Conservation (phyloP, 2,888 invertebrate species). For the Autographa gamma region DNA sequence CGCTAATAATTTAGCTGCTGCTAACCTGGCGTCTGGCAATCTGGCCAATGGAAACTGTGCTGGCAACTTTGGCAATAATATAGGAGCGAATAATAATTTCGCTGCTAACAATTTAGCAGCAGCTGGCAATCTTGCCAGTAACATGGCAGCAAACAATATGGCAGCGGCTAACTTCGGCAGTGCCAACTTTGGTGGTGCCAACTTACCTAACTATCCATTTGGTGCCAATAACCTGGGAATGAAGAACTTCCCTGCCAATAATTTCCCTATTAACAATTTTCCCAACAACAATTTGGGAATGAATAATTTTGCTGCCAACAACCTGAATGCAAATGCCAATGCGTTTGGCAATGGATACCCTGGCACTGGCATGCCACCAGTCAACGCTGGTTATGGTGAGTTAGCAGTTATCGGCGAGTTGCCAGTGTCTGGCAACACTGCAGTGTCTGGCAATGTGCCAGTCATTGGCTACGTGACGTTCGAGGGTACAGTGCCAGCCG, state of each 20-base stretch:
- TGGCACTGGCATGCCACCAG: constrained; percentile 43
- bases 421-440: constrained; percentile 77
- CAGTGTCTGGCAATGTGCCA: constrained; percentile 77
- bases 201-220: not conserved
- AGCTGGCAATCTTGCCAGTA: constrained; percentile 21
- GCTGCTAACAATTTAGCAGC: constrained; percentile 15
- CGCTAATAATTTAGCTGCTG: constrained; percentile 4
- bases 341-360: constrained; percentile 9
- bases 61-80: constrained; percentile 19
- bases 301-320: constrained; percentile 6
- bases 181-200: constrained; percentile 10
- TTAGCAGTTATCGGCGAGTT: constrained; percentile 73
- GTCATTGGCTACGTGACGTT: constrained; percentile 83
- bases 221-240: not conserved
- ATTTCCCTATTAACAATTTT: constrained; percentile 15
- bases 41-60: constrained; percentile 28
- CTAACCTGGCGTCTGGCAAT: constrained; percentile 11
- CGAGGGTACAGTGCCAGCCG: constrained; percentile 79
- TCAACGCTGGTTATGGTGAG: constrained; percentile 70
- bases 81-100: not conserved
- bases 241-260: constrained; percentile 12
- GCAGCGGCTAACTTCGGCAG: constrained; percentile 18
- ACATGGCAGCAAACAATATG: constrained; percentile 28
- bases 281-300: constrained; percentile 14
- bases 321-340: constrained; percentile 9